These are phyloP conservation scores for Bubo blakistoni DNA, from an alignment of 2,113 vertebrate genomes.

Conservation along the genomic window DNA sequence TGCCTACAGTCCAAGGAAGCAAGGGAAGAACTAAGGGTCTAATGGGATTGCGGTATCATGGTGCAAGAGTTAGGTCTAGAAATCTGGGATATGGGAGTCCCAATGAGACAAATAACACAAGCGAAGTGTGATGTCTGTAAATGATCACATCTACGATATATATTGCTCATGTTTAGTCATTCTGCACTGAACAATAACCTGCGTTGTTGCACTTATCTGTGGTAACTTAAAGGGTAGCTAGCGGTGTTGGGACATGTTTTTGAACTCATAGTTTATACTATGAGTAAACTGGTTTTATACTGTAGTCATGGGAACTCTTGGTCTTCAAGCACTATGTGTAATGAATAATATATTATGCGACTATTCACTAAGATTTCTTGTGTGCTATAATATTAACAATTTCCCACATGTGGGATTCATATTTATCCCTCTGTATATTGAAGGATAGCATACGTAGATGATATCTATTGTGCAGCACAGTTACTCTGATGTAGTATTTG, in stretches of 20 bases:
- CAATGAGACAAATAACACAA: neutral
- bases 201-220: neutral
- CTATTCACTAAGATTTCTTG: conserved; percentile 31
- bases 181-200: neutral
- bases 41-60: neutral
- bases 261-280: neutral
- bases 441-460: neutral
- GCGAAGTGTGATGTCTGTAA: neutral
- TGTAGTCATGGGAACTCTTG: conserved; percentile 48
- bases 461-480: neutral
- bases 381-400: conserved; percentile 36
- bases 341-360: conserved; percentile 46
- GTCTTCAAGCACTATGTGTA: conserved; percentile 31
- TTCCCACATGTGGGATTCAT: conserved; percentile 43
- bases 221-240: neutral
- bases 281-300: conserved; percentile 17
- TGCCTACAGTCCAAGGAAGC: neutral
- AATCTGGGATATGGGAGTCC: accelerated
- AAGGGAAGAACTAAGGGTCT: neutral
- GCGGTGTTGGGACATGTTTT: neutral
- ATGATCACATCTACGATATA: neutral
- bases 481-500: neutral
- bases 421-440: conserved; percentile 12
- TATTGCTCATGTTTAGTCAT: neutral
- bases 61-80: neutral